Base-by-base conservation (phyloP, 2,113 vertebrate genomes). In the Aplodontia rufa region DNA sequence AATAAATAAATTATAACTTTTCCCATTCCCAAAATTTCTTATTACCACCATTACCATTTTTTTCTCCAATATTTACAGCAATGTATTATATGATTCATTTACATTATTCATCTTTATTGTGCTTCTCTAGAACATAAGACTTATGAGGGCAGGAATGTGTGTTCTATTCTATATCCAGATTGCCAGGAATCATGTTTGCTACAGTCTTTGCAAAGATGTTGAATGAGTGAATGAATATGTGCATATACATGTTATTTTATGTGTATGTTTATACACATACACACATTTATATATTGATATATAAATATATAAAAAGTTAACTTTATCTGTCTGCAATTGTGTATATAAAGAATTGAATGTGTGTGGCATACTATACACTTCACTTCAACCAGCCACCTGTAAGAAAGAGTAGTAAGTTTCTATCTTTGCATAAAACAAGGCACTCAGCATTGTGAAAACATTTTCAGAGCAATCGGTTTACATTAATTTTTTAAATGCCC, bases 391-490 rank as follows among this genome's bases (percentile, higher is more conserved):
- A 80, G 16, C 24, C n/a, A 72, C 35, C n/a, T 84, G 45, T 83
- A 92, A 53, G 32, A 55, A 53, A 84, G 55, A 94, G 10, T 78
- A 47, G 14, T 71, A 30, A 75, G 28, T 91, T 80, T 91, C 32
- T 88, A 6, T 68, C 30, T 91, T 30, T 81, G 30, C 40, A 22
- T 81, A 75, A 83, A 74, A 83, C 0, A 58, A 49, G 24, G 64
- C 5, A 47, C 22, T 88, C 42, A 78, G 45, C 11, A 20, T 32
- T 85, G 24, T 78, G 32, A 86, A 28, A 81, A 5, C 49, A 16
- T 76, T 93, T 93, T 88, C 19, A 85, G 88, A 85, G 32, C 47
- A 68, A 60, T 53, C 86, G 37, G 0, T 79, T 95, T 90, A 16
- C 2, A 72, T 20, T 51, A 90, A 64, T 60, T 79, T 92, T 42